Evolutionary conservation across 2,797 vertebrate genomes (phyloP), one percentile per base, ranked within the genome.

Genomic region (Hypotaenidia philippensis): DNA sequence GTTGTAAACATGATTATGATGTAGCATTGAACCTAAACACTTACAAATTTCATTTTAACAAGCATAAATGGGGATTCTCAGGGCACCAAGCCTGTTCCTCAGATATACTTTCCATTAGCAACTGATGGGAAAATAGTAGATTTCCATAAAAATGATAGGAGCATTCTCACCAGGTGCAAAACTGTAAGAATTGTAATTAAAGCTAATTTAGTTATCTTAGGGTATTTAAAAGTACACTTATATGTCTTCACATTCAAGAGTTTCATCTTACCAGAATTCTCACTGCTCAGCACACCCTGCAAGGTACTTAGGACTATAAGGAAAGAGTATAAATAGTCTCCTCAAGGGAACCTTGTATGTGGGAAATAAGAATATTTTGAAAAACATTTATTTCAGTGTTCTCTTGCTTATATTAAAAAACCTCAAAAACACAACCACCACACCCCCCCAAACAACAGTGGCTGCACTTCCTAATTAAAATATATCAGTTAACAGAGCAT

Each of bases 211-310:
- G 88, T 83, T 79, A 60, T 55, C 29, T 84, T 84, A 83, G 34
- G 17, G 38, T 88, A 61, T 87, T 79, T 82, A 75, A 91, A 93
- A 95, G 36, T 78, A 50, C 32, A 60, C 40, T 83, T 90, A 36
- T 79, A 93, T 84, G 56, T 79, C 74, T 74, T 93, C 60, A 75
- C 38, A 87, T 65, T 86, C 61, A 93, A 87, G 84, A 89, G 25
- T 88, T 92, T 88, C 13, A 61, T 88, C 70, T 96, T 92, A 93
- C 92, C 87, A 91, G 89, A 61, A 56, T 83, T 91, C 85, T 76
- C 72, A 93, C 72, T 93, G 56, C 68, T 93, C 26, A 1, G 69
- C 66, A 88, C 75, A 55, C 55, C 89, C 77, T 94, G 89, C 76
- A 94, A 96, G 92, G 75, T 78, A 81, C 53, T 93, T 83, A 80